Conservation (phyloP, 2,113 vertebrate species). For the Eurystomus gularis region DNA sequence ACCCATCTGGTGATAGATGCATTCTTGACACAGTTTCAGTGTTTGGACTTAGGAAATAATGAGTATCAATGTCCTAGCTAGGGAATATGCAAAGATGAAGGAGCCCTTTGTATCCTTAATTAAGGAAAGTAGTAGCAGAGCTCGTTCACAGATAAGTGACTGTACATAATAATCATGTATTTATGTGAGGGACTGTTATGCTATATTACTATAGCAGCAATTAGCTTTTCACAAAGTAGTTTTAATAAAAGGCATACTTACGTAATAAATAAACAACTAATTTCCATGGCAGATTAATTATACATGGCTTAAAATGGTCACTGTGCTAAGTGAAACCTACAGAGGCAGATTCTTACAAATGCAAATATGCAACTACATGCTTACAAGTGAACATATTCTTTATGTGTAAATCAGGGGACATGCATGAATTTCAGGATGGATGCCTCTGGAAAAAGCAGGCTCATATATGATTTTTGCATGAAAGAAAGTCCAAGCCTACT, state of each 20-base stretch:
- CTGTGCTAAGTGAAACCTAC: conserved; percentile 21
- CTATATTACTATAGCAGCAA: conserved; percentile 85
- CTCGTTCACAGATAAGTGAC: conserved; percentile 90
- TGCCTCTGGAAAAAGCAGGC: neutral
- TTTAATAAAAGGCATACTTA: conserved; percentile 80
- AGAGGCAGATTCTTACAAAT: neutral
- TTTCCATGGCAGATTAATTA: conserved; percentile 77
- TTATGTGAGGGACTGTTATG: conserved; percentile 89
- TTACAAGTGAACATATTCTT: neutral
- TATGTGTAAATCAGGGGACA: neutral
- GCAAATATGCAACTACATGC: neutral
- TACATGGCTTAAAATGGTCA: conserved; percentile 53
- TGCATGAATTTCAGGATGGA: neutral
- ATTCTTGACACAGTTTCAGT: conserved; percentile 99
- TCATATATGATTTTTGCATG: neutral
- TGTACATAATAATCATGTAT: conserved; percentile 95
- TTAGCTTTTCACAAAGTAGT: conserved; percentile 79
- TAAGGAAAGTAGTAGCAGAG: conserved; percentile 90
- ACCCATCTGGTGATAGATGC: conserved; percentile 92
- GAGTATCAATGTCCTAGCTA: conserved; percentile 99
- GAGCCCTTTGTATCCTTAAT: conserved; percentile 95
- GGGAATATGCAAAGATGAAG: conserved; percentile 96
- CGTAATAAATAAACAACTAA: conserved; percentile 78
- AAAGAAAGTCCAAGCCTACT: neutral
- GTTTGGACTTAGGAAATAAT: conserved; percentile 99